Evolutionary conservation across 1,140 invertebrate genomes (phyloP).

Genomic region (Macrostomum lignano): DNA sequence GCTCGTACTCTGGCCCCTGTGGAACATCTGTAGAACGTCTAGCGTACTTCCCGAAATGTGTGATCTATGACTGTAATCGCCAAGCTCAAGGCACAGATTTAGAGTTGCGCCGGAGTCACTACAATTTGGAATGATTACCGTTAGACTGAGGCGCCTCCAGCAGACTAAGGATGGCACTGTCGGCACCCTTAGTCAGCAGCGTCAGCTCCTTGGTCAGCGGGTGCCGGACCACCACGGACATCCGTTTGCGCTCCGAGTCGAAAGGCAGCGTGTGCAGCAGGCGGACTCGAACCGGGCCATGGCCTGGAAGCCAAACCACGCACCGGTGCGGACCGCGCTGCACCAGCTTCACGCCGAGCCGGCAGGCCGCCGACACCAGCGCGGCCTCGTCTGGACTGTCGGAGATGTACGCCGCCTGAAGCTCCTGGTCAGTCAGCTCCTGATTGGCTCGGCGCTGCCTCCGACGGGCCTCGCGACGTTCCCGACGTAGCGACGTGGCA

Average conservation of each 20-base stretch:
- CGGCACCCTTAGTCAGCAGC: slow-evolving; percentile 64
- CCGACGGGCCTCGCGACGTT: too few relatives aligned
- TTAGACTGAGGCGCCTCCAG: too few relatives aligned
- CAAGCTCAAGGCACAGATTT: too few relatives aligned
- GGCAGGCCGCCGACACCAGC: slow-evolving; percentile 57
- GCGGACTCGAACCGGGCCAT: slow-evolving; percentile 24
- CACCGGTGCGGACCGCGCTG: slow-evolving; percentile 42
- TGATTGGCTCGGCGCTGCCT: slow-evolving; percentile 40
- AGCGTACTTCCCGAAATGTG: too few relatives aligned
- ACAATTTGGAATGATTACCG: too few relatives aligned
- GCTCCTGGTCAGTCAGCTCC: too few relatives aligned
- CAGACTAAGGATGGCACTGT: slow-evolving; percentile 4
- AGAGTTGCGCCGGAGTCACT: too few relatives aligned
- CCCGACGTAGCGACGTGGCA: too few relatives aligned
- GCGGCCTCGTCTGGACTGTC: slow-evolving; percentile 57
- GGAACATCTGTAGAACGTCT: too few relatives aligned
- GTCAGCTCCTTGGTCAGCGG: slow-evolving; percentile 38
- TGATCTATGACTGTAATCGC: too few relatives aligned
- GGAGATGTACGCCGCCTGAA: slow-evolving; percentile 23
- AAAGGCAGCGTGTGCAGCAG: slow-evolving; percentile 67
- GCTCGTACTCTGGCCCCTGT: too few relatives aligned
- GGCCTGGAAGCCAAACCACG: slow-evolving; percentile 32
- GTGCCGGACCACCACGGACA: slow-evolving; percentile 62
- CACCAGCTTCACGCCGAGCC: slow-evolving; percentile 61
- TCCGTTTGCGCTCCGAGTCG: slow-evolving; percentile 68